A percentile compares a stretch with the other conserved stretches of the same genome.
phyloP scores from a whole-genome alignment of 2,888 invertebrate species.

The Diachrysia chrysitis region DNA sequence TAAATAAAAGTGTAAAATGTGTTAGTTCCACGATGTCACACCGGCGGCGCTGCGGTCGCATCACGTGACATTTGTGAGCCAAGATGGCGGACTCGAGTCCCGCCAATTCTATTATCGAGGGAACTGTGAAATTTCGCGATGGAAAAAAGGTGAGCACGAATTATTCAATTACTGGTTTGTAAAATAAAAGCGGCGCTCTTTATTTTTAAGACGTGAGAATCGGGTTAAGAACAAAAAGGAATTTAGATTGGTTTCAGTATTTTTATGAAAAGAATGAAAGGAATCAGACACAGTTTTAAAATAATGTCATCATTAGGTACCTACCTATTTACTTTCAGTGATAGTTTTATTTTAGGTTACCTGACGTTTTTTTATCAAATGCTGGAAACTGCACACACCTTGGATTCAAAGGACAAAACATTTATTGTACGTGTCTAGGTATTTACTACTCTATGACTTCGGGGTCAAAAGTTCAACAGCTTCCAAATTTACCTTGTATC shows the following conservation, averaged over 20 bases:
- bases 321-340: too few species aligned
- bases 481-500: too few species aligned
- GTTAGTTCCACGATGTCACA: constrained; percentile 78
- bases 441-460: too few species aligned
- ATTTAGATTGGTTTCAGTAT: not conserved
- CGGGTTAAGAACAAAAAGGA: not conserved
- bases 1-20: constrained; percentile 68
- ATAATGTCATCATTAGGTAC: too few species aligned
- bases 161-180: constrained; percentile 30
- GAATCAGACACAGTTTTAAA: too few species aligned
- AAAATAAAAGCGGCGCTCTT: constrained; percentile 5
- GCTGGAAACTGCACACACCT: too few species aligned
- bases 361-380: too few species aligned
- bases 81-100: constrained; percentile 86
- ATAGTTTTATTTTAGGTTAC: too few species aligned
- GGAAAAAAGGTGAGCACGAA: constrained; percentile 93
- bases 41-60: constrained; percentile 79
- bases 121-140: constrained; percentile 96
- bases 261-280: not conserved
- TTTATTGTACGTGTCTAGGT: too few species aligned
- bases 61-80: constrained; percentile 77
- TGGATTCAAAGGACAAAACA: too few species aligned
- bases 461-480: too few species aligned
- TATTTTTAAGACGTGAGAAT: constrained; percentile 8
- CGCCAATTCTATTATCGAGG: constrained; percentile 95